A percentile compares a stretch with the other conserved stretches of the same genome.
Conservation (phyloP, 2,113 vertebrate species). For the Hyaena hyaena region DNA sequence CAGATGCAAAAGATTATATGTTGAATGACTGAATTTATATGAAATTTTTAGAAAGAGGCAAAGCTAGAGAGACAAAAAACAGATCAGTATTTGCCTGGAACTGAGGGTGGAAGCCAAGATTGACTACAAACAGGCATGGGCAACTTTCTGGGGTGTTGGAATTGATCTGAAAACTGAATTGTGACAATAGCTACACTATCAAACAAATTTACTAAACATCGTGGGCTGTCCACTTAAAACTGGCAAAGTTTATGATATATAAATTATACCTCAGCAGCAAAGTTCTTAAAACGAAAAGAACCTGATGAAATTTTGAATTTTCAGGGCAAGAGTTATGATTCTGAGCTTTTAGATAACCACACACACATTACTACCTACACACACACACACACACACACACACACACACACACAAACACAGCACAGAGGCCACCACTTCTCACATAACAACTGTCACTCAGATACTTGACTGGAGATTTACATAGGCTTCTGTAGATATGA, state of each 20-base stretch:
- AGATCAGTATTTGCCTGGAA: neutral
- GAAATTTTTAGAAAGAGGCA: conserved; percentile 33
- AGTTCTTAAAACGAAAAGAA: neutral
- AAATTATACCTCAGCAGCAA: neutral
- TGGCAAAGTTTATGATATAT: neutral
- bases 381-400: neutral
- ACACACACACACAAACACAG: too few relatives aligned
- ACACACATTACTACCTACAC: neutral
- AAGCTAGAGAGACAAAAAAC: neutral
- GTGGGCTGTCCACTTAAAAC: neutral
- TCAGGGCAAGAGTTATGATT: neutral
- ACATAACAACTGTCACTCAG: neutral
- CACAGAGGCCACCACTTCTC: neutral
- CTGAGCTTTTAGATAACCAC: neutral
- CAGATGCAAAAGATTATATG: neutral
- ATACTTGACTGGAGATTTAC: neutral
- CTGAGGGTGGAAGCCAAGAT: neutral
- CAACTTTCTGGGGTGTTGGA: neutral
- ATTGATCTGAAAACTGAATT: neutral
- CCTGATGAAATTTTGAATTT: neutral
- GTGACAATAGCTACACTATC: neutral
- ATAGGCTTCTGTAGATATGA: neutral
- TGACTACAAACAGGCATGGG: neutral
- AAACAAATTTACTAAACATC: neutral
- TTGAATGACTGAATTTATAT: neutral